Evolutionary conservation across 2,113 vertebrate genomes (phyloP).

Genomic region (Herpetotheres cachinnans): DNA sequence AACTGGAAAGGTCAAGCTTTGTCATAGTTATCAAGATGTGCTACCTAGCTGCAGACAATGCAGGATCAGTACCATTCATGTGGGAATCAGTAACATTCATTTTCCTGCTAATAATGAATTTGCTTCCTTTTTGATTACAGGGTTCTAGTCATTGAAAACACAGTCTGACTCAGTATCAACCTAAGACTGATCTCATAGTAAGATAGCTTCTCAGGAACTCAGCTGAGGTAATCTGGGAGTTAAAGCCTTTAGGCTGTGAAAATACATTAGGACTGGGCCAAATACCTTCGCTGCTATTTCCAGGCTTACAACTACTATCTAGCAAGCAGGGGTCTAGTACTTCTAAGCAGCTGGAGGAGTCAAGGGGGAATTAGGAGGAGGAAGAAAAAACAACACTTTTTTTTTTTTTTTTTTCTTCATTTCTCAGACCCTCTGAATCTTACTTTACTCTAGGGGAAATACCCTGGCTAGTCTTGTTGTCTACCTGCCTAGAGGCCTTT

Average conservation of each 20-base stretch:
- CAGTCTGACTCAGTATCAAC: background rate
- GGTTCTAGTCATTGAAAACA: background rate
- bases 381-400: background rate
- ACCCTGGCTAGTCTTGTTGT: background rate
- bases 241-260: background rate
- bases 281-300: background rate
- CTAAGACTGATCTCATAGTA: background rate
- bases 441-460: background rate
- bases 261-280: background rate
- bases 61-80: background rate
- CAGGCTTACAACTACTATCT: background rate
- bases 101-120: background rate
- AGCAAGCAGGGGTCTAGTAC: background rate
- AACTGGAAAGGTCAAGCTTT: background rate
- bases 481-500: background rate
- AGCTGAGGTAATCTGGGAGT: background rate
- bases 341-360: background rate
- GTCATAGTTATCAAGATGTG: background rate
- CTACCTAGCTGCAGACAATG: background rate
- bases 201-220: background rate
- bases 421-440: background rate
- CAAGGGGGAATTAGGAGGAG: background rate
- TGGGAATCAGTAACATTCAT: background rate
- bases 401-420: background rate
- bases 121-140: background rate